Base-by-base conservation (phyloP, 2,888 invertebrate genomes). In the Thera britannica region DNA sequence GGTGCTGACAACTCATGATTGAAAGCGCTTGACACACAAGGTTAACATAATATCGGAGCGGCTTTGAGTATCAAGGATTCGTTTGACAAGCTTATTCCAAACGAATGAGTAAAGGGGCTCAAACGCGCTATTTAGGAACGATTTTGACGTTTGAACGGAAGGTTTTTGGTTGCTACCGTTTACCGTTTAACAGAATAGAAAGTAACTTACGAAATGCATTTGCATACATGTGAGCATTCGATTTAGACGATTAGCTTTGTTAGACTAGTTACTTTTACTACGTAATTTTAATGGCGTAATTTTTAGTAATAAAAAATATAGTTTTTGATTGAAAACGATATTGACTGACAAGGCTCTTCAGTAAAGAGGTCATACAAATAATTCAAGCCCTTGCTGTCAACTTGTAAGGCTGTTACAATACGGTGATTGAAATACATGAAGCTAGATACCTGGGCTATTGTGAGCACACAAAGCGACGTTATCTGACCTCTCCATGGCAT, bases 321-420 rank as follows among this genome's bases (percentile, higher is more conserved):
- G n/a, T n/a, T n/a, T n/a, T n/a, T n/a, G n/a, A n/a, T n/a, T n/a
- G n/a, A n/a, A n/a, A n/a, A n/a, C n/a, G n/a, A n/a, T n/a, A n/a
- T 46, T 46, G 7, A 44, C 44, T 2, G 7, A 46, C 0, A 4
- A 34, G 34, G 23, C 8, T 34, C 51, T 52, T 52, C 49, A 44
- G n/a, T 41, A 2, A 7, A 46, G n/a, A 46, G 36, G 36, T 55
- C 46, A 56, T 55, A 56, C 35, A 65, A 68, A 65, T 68, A 65
- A 62, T 68, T 48, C 49, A 62, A 68, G 60, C 48, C 62, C n/a
- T 64, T 60, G 41, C 62, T 62, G 62, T 65, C 65, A 65, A 55
- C 54, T 64, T 68, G 68, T 61, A 68, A 68, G 58, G 58, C 44
- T 44, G 41, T 49, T 65, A 68, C 68, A 68, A 68, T 68, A 62